A percentile compares a stretch with the other conserved stretches of the same genome.
Evolutionary conservation across 2,888 invertebrate species (phyloP).

Genomic region (Agrotis ipsilon): DNA sequence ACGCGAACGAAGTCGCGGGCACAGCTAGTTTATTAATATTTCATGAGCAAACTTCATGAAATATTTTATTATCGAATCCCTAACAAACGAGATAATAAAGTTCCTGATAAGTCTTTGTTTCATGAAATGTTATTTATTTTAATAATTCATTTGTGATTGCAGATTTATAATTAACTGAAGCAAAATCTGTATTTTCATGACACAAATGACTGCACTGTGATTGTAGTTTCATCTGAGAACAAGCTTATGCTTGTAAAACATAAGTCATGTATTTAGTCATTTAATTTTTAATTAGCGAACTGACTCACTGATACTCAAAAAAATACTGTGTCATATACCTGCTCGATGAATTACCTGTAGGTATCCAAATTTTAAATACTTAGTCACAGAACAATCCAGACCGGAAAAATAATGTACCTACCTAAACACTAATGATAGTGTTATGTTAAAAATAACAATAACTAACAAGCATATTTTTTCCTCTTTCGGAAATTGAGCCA

Average conservation of each 20-base stretch:
- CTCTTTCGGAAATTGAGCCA: slow-evolving; percentile 46
- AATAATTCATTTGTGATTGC: slow-evolving; percentile 1
- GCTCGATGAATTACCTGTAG: neutral
- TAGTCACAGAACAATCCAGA: neutral
- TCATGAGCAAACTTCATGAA: too few species aligned
- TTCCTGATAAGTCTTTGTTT: slow-evolving; percentile 23
- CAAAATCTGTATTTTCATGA: too few species aligned
- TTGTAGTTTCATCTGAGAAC: too few species aligned
- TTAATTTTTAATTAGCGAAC: too few species aligned
- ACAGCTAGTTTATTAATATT: too few species aligned
- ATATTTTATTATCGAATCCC: slow-evolving; percentile 15
- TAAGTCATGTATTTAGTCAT: too few species aligned
- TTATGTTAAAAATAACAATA: neutral
- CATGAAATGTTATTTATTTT: slow-evolving; percentile 14
- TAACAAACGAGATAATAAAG: neutral
- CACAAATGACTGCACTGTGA: too few species aligned
- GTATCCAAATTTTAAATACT: neutral
- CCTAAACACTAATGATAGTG: too few species aligned
- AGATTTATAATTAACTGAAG: neutral
- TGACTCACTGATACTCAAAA: too few species aligned
- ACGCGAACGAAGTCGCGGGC: too few species aligned
- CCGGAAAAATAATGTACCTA: slow-evolving; percentile 15
- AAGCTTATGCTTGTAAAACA: too few species aligned
- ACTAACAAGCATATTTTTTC: slow-evolving; percentile 15
- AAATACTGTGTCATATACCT: neutral